These are phyloP conservation scores for Bombylius major DNA, from an alignment of 2,888 invertebrate genomes.

Conservation along the genomic window DNA sequence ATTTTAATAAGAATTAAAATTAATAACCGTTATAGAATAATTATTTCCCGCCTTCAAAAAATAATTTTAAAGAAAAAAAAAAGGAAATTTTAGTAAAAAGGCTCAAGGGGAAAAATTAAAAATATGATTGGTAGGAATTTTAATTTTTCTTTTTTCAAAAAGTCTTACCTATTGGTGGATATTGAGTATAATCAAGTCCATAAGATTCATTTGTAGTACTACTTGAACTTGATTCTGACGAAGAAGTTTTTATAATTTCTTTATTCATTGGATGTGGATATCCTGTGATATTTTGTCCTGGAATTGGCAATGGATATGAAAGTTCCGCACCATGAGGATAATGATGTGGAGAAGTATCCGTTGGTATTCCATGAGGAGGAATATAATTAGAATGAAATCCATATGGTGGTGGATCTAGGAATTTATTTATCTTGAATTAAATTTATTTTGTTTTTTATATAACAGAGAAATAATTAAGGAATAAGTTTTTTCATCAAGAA, in stretches of 20 bases:
- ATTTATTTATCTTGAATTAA: background rate
- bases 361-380: background rate
- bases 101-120: too few species aligned
- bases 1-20: too few species aligned
- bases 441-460: too few species aligned
- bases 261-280: background rate
- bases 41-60: too few species aligned
- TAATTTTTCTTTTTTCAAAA: too few species aligned
- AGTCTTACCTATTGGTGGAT: conserved; percentile 6
- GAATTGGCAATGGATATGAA: conserved; percentile 6
- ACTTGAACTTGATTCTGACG: conserved; percentile 1
- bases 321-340: background rate
- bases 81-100: too few species aligned
- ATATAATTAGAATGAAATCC: conserved; percentile 5
- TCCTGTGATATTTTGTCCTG: background rate
- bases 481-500: too few species aligned
- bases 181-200: conserved; percentile 1
- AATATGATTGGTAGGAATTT: too few species aligned
- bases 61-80: too few species aligned
- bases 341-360: background rate
- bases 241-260: background rate
- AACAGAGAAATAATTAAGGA: too few species aligned
- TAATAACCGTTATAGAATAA: too few species aligned
- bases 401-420: conserved; percentile 6
- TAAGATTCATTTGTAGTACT: background rate